phyloP scores from a whole-genome alignment of 1,140 invertebrate species.

The Trichonephila clavata region DNA sequence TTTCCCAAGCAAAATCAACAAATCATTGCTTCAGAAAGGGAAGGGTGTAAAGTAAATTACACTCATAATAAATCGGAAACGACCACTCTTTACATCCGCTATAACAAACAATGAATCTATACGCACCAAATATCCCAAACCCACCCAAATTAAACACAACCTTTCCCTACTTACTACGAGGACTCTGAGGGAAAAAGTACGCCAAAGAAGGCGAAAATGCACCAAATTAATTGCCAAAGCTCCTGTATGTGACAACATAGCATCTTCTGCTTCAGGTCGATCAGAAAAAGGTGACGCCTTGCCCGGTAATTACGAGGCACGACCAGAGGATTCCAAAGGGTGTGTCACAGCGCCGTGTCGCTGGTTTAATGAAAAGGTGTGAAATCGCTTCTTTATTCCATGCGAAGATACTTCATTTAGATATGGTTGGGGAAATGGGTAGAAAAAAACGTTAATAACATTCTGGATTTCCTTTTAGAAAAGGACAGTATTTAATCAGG shows the following conservation, averaged over 20 bases:
- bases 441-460: neutral
- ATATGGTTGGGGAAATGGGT: neutral
- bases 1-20: too few species aligned
- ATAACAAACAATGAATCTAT: too few species aligned
- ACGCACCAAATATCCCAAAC: neutral
- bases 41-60: too few species aligned
- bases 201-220: neutral
- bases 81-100: too few species aligned
- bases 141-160: constrained; percentile 13
- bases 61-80: too few species aligned
- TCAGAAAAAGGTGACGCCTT: constrained; percentile 29
- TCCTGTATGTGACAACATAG: constrained; percentile 50
- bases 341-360: constrained; percentile 17
- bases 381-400: constrained; percentile 15
- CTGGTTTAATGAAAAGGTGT: constrained; percentile 29
- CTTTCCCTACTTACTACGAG: neutral
- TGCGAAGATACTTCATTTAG: neutral
- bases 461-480: neutral
- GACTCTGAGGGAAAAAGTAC: neutral
- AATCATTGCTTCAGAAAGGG: too few species aligned
- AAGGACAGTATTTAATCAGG: neutral
- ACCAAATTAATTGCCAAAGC: constrained; percentile 44
- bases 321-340: neutral
- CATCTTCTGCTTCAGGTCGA: constrained; percentile 17
- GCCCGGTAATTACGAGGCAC: constrained; percentile 21